Percentiles rank a stretch among this genome's conserved stretches.
These are phyloP conservation scores for Ochropacha duplaris DNA, from an alignment of 2,888 invertebrate genomes.

Conservation along the genomic window DNA sequence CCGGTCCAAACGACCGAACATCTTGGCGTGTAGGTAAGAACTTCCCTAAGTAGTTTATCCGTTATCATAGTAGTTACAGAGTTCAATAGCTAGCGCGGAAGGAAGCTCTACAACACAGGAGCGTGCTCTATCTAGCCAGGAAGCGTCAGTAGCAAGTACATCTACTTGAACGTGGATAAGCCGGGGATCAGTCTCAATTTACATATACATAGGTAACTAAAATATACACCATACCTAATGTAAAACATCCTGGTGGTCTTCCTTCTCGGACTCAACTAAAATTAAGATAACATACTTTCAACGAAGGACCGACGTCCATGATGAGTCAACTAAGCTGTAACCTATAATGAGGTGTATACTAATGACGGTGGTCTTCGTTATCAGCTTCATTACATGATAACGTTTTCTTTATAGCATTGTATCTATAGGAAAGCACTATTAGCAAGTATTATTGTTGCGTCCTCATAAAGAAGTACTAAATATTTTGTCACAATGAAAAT, in stretches of 20 bases:
- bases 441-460: not conserved
- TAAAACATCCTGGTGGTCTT: conserved; percentile 53
- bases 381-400: conserved; percentile 8
- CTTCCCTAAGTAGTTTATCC: conserved; percentile 72
- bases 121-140: conserved; percentile 71
- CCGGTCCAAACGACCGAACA: conserved; percentile 24
- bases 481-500: conserved; percentile 56
- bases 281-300: conserved; percentile 13
- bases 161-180: conserved; percentile 64
- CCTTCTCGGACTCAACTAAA: conserved; percentile 27
- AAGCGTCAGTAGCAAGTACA: conserved; percentile 58
- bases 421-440: no score
- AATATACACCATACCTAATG: conserved; percentile 23
- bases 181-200: conserved; percentile 57
- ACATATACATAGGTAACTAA: conserved; percentile 51
- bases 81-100: conserved; percentile 58
- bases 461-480: not conserved
- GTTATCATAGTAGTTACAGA: conserved; percentile 48
- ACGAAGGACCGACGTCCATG: conserved; percentile 13
- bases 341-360: not conserved
- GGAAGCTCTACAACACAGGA: conserved; percentile 72
- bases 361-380: conserved; percentile 16
- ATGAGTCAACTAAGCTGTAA: conserved; percentile 15
- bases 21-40: conserved; percentile 44
- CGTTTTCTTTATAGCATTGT: not conserved